phyloP scores from a whole-genome alignment of 2,113 vertebrate genomes.

The Cavia porcellus region DNA sequence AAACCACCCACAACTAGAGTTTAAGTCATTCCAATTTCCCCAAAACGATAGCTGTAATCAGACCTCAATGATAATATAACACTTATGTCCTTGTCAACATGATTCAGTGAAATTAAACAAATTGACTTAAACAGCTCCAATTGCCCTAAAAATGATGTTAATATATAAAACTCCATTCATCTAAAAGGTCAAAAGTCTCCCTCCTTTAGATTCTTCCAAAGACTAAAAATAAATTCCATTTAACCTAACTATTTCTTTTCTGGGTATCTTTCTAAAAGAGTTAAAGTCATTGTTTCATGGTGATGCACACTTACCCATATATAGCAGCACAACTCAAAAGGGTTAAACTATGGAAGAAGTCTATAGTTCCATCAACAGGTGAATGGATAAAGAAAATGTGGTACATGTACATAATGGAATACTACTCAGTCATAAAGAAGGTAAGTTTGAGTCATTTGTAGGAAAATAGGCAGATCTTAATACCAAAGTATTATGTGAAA shows the following conservation, averaged over 20 bases:
- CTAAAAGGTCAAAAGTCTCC: background rate
- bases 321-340: too few relatives aligned
- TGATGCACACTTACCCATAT: too few relatives aligned
- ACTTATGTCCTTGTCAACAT: background rate
- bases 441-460: background rate
- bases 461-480: background rate
- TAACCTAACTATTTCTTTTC: too few relatives aligned
- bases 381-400: too few relatives aligned
- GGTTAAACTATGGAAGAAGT: too few relatives aligned
- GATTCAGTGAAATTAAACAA: background rate
- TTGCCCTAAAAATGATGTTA: background rate
- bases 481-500: background rate
- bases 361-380: too few relatives aligned
- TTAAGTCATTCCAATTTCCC: background rate
- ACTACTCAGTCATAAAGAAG: background rate
- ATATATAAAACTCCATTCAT: background rate
- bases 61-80: background rate
- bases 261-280: too few relatives aligned
- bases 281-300: too few relatives aligned
- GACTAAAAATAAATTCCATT: too few relatives aligned
- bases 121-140: background rate
- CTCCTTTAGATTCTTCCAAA: too few relatives aligned
- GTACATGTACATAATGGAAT: too few relatives aligned
- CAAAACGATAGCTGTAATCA: background rate
- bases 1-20: background rate